A percentile compares a stretch with the other conserved stretches of the same genome.
These are phyloP conservation scores for Augiades crinisus DNA, from an alignment of 2,888 invertebrate genomes.

Conservation along the genomic window DNA sequence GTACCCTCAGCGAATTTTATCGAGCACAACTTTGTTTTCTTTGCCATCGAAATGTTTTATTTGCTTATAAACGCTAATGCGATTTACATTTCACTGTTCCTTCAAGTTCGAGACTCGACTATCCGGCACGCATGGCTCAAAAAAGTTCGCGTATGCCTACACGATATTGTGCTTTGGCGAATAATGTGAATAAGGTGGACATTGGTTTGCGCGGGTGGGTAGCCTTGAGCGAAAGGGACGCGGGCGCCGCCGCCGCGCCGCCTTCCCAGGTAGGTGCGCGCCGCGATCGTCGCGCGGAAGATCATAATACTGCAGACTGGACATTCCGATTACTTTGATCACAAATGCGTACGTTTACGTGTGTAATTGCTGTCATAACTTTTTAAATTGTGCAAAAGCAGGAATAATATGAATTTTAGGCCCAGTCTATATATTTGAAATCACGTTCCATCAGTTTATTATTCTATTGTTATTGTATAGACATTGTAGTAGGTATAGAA, in stretches of 20 bases:
- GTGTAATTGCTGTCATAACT: background rate
- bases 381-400: too few species aligned
- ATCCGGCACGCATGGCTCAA: slow-evolving; percentile 48
- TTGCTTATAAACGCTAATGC: slow-evolving; percentile 5
- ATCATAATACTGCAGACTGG: slow-evolving; percentile 36
- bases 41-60: background rate
- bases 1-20: slow-evolving; percentile 7
- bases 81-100: slow-evolving; percentile 28
- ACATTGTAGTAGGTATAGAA: too few species aligned
- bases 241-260: slow-evolving; percentile 52
- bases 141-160: slow-evolving; percentile 33
- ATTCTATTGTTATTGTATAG: too few species aligned
- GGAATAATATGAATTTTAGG: too few species aligned
- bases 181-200: slow-evolving; percentile 38
- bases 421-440: too few species aligned
- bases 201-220: slow-evolving; percentile 40
- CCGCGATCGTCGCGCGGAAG: slow-evolving; percentile 47
- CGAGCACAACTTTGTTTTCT: background rate
- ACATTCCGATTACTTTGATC: too few species aligned
- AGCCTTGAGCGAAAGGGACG: slow-evolving; percentile 76
- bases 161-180: slow-evolving; percentile 31
- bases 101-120: slow-evolving; percentile 45
- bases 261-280: slow-evolving; percentile 57
- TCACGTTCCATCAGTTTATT: too few species aligned
- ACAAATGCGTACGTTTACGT: background rate